A percentile compares a stretch with the other conserved stretches of the same genome.
Evolutionary conservation across 2,113 vertebrate genomes (phyloP).

Genomic region (Calyptommatus sinebrachiatus): DNA sequence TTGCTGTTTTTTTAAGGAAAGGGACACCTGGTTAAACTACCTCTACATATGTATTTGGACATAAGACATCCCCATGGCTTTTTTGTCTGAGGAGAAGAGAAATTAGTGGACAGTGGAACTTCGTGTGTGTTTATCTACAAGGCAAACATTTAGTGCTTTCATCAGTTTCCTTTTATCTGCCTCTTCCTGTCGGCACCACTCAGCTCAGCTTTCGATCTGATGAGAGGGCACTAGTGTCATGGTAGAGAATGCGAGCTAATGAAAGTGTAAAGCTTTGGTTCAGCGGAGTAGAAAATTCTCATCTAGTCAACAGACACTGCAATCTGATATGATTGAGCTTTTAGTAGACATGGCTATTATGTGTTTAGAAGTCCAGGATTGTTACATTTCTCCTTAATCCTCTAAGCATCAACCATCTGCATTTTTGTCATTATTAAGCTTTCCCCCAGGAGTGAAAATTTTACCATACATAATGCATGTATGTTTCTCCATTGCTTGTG

Average conservation of each 20-base stretch:
- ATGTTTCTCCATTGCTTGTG: neutral
- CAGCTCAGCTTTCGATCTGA: constrained; percentile 54
- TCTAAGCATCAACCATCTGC: constrained; percentile 8
- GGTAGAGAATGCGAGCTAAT: constrained; percentile 84
- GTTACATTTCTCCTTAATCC: constrained; percentile 11
- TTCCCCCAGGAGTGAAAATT: neutral
- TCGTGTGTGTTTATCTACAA: constrained; percentile 38
- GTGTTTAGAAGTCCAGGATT: constrained; percentile 13
- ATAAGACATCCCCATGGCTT: neutral
- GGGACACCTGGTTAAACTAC: neutral
- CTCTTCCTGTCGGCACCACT: constrained; percentile 62
- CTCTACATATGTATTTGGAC: neutral
- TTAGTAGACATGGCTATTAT: constrained; percentile 31
- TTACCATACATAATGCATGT: neutral
- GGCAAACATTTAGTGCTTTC: constrained; percentile 45
- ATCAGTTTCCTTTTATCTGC: constrained; percentile 49
- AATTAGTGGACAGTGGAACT: constrained; percentile 32
- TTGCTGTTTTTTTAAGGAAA: constrained; percentile 17
- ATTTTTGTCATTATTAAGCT: constrained; percentile 12
- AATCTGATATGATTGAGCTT: constrained; percentile 77
- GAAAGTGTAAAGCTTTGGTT: constrained; percentile 81
- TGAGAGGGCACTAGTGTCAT: constrained; percentile 76
- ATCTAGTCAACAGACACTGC: constrained; percentile 74
- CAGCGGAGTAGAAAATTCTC: constrained; percentile 83
- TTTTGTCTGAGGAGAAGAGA: constrained; percentile 1